Percentiles rank a stretch among this genome's conserved stretches.
phyloP scores from a whole-genome alignment of 1,140 invertebrate species.

The Caenorhabditis latens region DNA sequence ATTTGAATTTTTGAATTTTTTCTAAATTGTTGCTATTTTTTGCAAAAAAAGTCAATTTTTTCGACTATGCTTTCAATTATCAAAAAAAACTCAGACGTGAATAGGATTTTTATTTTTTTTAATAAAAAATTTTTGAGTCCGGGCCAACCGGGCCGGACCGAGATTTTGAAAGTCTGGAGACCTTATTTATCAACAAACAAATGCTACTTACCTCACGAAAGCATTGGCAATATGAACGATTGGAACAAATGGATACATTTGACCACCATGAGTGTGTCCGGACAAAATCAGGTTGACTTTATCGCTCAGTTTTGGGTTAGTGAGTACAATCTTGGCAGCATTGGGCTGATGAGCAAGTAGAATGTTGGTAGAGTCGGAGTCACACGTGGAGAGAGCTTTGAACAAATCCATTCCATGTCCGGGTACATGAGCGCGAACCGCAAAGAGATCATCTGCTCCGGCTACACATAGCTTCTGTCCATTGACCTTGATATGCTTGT shows the following conservation, averaged over 20 bases:
- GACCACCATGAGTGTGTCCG: conserved; percentile 64
- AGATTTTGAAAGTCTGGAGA: no score
- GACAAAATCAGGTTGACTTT: conserved; percentile 65
- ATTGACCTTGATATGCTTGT: conserved; percentile 26
- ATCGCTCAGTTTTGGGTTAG: conserved; percentile 7
- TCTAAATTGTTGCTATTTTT: no score
- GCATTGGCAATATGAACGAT: conserved; percentile 63
- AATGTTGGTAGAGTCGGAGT: conserved; percentile 43
- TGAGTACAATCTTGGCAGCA: conserved; percentile 58
- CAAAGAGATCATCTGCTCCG: conserved; percentile 61
- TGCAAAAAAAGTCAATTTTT: no score
- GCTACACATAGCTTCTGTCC: conserved; percentile 54
- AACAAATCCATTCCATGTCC: conserved; percentile 66
- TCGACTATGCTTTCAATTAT: no score
- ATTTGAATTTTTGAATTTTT: no score
- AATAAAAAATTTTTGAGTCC: no score
- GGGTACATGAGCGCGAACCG: conserved; percentile 50
- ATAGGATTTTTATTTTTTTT: no score
- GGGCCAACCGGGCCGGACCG: no score
- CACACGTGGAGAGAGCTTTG: conserved; percentile 57
- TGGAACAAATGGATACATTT: conserved; percentile 64
- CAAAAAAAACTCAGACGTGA: no score
- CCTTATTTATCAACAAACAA: no score
- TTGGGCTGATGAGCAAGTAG: conserved; percentile 66
- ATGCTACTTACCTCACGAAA: conserved; percentile 52